A percentile compares a stretch with the other conserved stretches of the same genome.
phyloP scores from a whole-genome alignment of 1,140 invertebrate genomes.

The Polyergus mexicanus region DNA sequence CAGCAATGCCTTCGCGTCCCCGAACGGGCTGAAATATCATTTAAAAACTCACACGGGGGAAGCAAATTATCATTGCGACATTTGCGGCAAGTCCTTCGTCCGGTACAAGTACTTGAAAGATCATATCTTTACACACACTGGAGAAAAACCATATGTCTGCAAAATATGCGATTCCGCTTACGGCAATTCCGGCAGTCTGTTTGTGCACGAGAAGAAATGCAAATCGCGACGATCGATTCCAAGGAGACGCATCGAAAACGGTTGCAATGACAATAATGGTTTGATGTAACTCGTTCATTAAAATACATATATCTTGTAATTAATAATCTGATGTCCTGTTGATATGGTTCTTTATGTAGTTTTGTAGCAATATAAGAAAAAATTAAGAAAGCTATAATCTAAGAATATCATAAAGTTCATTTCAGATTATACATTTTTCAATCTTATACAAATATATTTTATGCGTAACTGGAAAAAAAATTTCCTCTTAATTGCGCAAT shows the following conservation, averaged over 20 bases:
- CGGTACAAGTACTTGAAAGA: constrained; percentile 73
- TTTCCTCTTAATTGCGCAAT: too few relatives aligned
- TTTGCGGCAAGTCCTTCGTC: constrained; percentile 70
- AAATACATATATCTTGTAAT: not conserved
- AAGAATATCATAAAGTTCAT: not conserved
- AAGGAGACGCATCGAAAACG: not conserved
- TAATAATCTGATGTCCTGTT: not conserved
- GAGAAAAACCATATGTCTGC: constrained; percentile 74
- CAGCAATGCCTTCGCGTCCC: constrained; percentile 68
- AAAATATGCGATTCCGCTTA: constrained; percentile 72
- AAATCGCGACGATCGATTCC: constrained; percentile 12
- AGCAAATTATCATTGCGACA: constrained; percentile 68
- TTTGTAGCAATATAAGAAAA: not conserved
- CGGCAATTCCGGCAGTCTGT: constrained; percentile 76
- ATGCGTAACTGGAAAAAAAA: not conserved
- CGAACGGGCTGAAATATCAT: constrained; percentile 76
- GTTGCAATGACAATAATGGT: not conserved
- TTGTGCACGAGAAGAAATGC: constrained; percentile 74
- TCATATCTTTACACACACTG: constrained; percentile 79
- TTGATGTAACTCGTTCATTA: not conserved
- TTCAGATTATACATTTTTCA: not conserved
- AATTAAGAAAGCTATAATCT: not conserved
- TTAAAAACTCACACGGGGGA: constrained; percentile 60
- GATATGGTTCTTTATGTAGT: not conserved
- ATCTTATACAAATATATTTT: not conserved